Evolutionary conservation across 1,140 invertebrate species (phyloP).

Genomic region (Heliconius hermathena): DNA sequence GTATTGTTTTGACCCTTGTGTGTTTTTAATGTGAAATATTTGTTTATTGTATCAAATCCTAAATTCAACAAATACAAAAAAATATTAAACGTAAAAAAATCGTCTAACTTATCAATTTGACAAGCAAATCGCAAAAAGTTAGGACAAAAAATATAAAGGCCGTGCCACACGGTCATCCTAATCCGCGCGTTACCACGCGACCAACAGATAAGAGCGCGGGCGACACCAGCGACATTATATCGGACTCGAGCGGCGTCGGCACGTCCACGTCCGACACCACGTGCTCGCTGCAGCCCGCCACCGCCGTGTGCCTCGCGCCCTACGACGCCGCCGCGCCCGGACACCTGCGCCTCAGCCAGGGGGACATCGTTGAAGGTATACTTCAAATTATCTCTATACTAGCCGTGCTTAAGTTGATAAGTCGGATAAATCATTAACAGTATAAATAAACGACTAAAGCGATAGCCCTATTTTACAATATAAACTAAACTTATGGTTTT

Average conservation of each 20-base stretch:
- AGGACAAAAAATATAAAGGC: neutral
- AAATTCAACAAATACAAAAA: neutral
- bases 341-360: conserved; percentile 91
- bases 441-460: too few species aligned
- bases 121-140: neutral
- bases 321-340: conserved; percentile 88
- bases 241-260: conserved; percentile 94
- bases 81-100: neutral
- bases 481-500: too few species aligned
- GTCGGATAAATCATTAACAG: too few species aligned
- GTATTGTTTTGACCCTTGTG: conserved; percentile 21
- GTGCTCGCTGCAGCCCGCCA: conserved; percentile 88
- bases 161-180: conserved; percentile 28
- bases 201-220: conserved; percentile 91
- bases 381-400: conserved; percentile 42
- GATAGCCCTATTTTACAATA: too few species aligned
- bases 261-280: conserved; percentile 93
- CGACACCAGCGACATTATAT: conserved; percentile 93
- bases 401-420: neutral
- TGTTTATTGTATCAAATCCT: neutral
- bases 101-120: too few species aligned
- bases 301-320: conserved; percentile 92
- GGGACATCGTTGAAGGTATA: conserved; percentile 94
- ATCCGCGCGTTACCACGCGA: conserved; percentile 71
- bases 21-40: conserved; percentile 8